Evolutionary conservation across 2,888 invertebrate species (phyloP), one percentile per base, ranked within the genome.

Genomic region (Chloroclystis v-ata): DNA sequence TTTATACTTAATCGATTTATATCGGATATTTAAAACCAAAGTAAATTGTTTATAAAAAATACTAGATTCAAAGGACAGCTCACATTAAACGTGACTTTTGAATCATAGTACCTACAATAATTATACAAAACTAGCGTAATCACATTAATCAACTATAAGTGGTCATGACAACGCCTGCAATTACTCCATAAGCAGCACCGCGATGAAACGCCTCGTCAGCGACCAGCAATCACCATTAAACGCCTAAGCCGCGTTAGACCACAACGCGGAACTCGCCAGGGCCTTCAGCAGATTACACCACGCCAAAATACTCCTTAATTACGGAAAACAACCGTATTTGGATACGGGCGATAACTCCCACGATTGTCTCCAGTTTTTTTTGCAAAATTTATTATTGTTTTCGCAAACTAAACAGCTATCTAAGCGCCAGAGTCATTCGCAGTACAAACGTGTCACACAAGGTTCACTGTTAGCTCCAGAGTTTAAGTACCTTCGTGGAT

Each of bases 221-320:
- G 52, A 67, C 74, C 59, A 55, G 63, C 63, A 55, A 69, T 70
- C 74, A 77, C 60, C 67, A 77, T 78, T 80, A 76, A 73, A 75
- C 82, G 76, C 76, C 83, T 74, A 79, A 74, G 65, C 70, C 63
- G 68, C 72, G 75, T 77, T 72, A 74, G 60, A 70, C 67, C 61
- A 68, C 59, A 60, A 74, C 51, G 61, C 70, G 74, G 72, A 71
- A 73, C 65, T 57, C 59, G 60, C 64, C 61, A 58, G 55, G 52
- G 62, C 59, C 57, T 52, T 57, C 43, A 61, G 61, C 33, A 59
- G 62, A 69, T 63, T 69, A 65, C 63, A 62, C 57, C 55, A 51
- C 48, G 57, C 61, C 57, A 63, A 69, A 70, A 58, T 63, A 53
- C 52, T 57, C 52, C 49, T 59, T 61, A 60, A 61, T 60, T 63